phyloP scores from a whole-genome alignment of 2,888 invertebrate species.

The Chymomyza procnemis region DNA sequence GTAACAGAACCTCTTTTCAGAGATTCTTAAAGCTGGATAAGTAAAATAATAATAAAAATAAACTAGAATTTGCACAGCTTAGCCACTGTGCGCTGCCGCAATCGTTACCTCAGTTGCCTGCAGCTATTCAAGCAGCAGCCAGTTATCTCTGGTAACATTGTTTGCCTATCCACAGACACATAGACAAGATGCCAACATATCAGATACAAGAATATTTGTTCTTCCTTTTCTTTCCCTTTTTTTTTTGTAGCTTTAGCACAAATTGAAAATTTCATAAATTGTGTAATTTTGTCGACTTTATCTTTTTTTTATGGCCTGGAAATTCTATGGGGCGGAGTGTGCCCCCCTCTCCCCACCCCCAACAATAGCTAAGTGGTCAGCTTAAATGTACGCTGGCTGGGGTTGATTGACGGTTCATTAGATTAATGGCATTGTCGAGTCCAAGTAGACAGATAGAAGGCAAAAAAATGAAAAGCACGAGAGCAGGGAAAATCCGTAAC shows the following conservation, averaged over 20 bases:
- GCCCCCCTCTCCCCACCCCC: too few species aligned
- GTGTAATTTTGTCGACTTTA: not conserved
- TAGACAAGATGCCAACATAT: slow-evolving; percentile 41
- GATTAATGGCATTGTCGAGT: slow-evolving; percentile 31
- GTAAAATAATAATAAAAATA: too few species aligned
- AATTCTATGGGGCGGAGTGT: not conserved
- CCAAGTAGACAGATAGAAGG: not conserved
- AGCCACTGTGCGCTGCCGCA: not conserved
- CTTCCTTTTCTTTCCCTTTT: too few species aligned
- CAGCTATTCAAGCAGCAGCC: not conserved
- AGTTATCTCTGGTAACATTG: not conserved
- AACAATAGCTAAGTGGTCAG: not conserved
- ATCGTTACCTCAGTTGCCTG: not conserved
- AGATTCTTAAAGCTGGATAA: too few species aligned
- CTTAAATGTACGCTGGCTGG: not conserved
- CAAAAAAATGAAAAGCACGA: not conserved
- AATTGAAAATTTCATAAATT: slow-evolving; percentile 56
- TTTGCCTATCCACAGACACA: slow-evolving; percentile 3
- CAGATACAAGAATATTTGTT: slow-evolving; percentile 45
- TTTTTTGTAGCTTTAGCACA: slow-evolving; percentile 46
- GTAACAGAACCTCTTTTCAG: too few species aligned
- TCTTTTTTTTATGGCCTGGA: not conserved
- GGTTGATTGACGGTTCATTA: slow-evolving; percentile 47
- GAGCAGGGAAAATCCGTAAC: not conserved
- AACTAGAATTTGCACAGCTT: not conserved